Evolutionary conservation across 2,797 vertebrate species (phyloP).

Genomic region (Sitta carolinensis): DNA sequence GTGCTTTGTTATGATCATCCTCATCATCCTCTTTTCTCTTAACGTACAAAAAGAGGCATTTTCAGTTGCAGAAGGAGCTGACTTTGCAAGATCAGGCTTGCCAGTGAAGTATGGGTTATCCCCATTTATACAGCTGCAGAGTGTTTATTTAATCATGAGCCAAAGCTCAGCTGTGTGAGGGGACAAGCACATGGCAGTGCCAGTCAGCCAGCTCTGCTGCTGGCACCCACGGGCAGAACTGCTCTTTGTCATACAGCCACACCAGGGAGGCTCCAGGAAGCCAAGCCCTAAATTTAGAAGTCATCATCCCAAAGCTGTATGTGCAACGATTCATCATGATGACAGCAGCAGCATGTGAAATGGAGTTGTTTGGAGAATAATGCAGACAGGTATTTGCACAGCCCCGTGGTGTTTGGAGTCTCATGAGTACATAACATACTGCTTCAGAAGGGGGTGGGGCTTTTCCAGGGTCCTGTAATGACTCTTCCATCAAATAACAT

Average conservation of each 20-base stretch:
- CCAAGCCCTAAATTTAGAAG: conserved; percentile 18
- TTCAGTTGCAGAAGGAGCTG: not conserved
- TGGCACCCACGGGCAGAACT: not conserved
- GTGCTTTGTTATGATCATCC: not conserved
- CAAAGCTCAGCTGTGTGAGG: not conserved
- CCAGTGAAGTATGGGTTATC: not conserved
- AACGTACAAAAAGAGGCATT: not conserved
- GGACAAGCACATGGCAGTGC: not conserved
- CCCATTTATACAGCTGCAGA: not conserved
- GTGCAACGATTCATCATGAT: not conserved
- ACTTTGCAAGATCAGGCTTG: not conserved
- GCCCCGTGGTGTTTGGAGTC: not conserved
- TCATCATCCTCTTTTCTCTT: not conserved
- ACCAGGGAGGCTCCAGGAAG: not conserved
- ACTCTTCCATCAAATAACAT: not conserved
- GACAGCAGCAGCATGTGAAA: not conserved
- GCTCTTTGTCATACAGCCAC: not conserved
- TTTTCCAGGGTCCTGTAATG: not conserved
- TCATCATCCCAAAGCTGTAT: not conserved
- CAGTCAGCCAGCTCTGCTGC: not conserved
- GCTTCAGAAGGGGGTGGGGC: not conserved
- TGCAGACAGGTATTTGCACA: not conserved
- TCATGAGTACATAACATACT: fast-evolving
- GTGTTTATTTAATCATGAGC: not conserved
- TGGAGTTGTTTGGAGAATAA: not conserved